Conservation (phyloP, 92 coral and sea anemone genomes). For the Diadumene lineata region DNA sequence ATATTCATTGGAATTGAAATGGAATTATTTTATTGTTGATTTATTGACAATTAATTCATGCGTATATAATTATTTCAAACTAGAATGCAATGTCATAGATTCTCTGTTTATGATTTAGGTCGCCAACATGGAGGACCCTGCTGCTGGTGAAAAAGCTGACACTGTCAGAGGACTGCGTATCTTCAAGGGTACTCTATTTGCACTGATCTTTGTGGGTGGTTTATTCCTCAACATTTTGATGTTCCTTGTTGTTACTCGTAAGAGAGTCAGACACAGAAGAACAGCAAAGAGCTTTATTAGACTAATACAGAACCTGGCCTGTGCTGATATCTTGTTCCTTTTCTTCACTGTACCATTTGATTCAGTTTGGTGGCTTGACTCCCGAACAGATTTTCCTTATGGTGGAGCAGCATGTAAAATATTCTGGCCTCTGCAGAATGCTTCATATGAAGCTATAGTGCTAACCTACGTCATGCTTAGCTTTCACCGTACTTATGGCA, state of each 20-base stretch:
- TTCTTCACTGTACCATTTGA: slow-evolving; percentile 78
- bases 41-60: too few species aligned
- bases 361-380: slow-evolving; percentile 50
- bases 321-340: slow-evolving; percentile 75
- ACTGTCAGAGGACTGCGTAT: slow-evolving; percentile 27
- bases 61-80: too few species aligned
- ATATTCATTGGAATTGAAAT: too few species aligned
- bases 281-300: slow-evolving; percentile 68
- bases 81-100: too few species aligned
- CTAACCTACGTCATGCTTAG: slow-evolving; percentile 72
- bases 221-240: slow-evolving; percentile 50
- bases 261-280: slow-evolving; percentile 51
- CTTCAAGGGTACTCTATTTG: slow-evolving; percentile 48
- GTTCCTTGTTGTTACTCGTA: slow-evolving; percentile 56
- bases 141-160: slow-evolving; percentile 30
- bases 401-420: slow-evolving; percentile 78
- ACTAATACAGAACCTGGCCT: slow-evolving; percentile 76
- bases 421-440: slow-evolving; percentile 82
- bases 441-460: slow-evolving; percentile 76
- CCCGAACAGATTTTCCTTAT: slow-evolving; percentile 58
- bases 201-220: slow-evolving; percentile 52
- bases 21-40: too few species aligned
- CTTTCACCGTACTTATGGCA: slow-evolving; percentile 76
- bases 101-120: too few species aligned
- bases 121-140: slow-evolving; percentile 24